These are phyloP conservation scores for Anguilla japonica DNA, from an alignment of 2,113 vertebrate genomes.

Conservation along the genomic window DNA sequence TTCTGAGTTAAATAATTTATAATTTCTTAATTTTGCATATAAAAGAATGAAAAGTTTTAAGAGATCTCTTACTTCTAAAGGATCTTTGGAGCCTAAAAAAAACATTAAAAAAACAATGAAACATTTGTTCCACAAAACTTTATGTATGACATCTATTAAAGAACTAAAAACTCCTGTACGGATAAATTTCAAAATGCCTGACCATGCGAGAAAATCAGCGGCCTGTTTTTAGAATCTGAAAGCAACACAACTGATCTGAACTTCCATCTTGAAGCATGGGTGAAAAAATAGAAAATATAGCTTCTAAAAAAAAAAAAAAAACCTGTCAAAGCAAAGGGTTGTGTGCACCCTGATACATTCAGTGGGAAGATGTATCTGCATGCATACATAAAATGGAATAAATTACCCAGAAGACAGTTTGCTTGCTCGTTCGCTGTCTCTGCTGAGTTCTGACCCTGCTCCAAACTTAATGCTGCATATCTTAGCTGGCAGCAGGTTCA, in stretches of 20 bases:
- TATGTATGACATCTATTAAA: background rate
- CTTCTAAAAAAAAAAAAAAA: background rate
- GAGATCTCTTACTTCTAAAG: no score
- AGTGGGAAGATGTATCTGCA: background rate
- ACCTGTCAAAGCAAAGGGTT: background rate
- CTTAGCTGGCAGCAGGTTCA: background rate
- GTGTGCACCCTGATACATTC: background rate
- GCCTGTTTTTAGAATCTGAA: background rate
- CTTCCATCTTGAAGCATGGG: background rate
- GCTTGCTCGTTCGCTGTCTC: background rate
- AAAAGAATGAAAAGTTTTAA: no score
- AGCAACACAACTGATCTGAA: background rate
- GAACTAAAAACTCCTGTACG: background rate
- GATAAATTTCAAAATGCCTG: background rate
- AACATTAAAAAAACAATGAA: background rate
- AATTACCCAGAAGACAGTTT: background rate
- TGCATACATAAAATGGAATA: background rate
- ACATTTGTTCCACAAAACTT: background rate
- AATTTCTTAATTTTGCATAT: no score
- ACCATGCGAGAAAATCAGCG: background rate
- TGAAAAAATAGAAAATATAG: background rate
- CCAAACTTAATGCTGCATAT: background rate
- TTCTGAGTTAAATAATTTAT: no score
- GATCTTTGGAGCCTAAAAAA: background rate
- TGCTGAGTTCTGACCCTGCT: background rate